Base-by-base conservation (phyloP, 2,797 vertebrate species). In the Leucoraja ocellata region DNA sequence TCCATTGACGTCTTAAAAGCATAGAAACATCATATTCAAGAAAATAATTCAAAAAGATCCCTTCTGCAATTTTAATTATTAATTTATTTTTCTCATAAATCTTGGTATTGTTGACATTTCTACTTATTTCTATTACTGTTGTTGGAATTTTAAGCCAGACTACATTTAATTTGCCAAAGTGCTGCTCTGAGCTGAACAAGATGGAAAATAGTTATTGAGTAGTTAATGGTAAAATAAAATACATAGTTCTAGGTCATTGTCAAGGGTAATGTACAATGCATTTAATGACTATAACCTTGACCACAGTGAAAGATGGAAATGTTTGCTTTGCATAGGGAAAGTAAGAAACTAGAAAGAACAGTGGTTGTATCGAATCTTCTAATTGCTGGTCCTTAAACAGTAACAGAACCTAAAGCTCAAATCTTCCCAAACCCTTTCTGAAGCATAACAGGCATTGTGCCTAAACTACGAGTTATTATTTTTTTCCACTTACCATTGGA, bases 1-100 rank as follows among this genome's bases (percentile, higher is more conserved):
- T 54, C 54, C 36, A 6, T 76, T 74, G 90, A 91, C 16, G 71
- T 92, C 32, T 54, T 76, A 58, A 92, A 92, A 92, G 36, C 39
- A 76, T 71, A 92, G n/a, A 76, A 74, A 54, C 71, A 92, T 74
- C 68, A 76, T 7, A 46, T 54, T 76, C 46, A 92, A 92, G 90
- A 28, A 92, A 73, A 74, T 23, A 92, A 92, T 92, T 76, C 90
- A 39, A 76, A 25, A 65, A 92, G 13, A 76, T 74, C 23, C 36
- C 73, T 92, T 58, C 71, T 74, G 39, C 11, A 76, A 76, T 91
- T 4, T 46, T 92, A 76, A 76, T 92, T 58, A 73, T 76, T 76
- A 58, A 4, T 61, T 28, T 92, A 10, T 39, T 54, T 76, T 76
- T 71, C 73, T 76, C 71, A 92, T 92, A 92, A 92, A 74, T 92